Evolutionary conservation across 2,797 vertebrate genomes (phyloP), one percentile per base, ranked within the genome.

Genomic region (Percopsis omiscomaycus): DNA sequence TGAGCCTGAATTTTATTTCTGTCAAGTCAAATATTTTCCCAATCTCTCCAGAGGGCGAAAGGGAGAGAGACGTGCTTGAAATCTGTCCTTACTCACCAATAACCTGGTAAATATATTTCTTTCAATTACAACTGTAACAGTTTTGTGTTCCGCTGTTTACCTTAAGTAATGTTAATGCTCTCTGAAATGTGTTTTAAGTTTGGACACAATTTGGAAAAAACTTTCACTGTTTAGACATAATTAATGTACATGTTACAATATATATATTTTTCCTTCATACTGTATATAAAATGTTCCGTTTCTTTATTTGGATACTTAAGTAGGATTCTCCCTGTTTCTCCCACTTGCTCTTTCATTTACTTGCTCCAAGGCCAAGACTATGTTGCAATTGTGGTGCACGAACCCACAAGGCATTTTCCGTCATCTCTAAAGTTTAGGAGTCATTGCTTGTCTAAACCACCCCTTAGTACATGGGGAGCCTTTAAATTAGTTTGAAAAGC

Each of bases 1-100:
- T 79, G 60, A 80, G 69, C 57, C 66, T 56, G 6, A 55, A 56
- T 80, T 13, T 75, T 78, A n/a, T 80, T 70, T 74, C 69, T 85
- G 59, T 82, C 62, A 46, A 84, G 74, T 79, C 80, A 50, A 83
- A 85, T 83, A 84, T 83, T 87, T 91, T 89, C 84, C 79, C 77
- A 76, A 58, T 28, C 82, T 28, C 82, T 86, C 76, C 75, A 75
- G 80, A 85, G 74, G 74, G 75, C 66, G 75, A 61, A 45, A 55
- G 57, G 64, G 55, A 79, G 63, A 64, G 53, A 59, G 48, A 51
- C 3, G 12, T 65, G 32, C 27, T 71, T 80, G 79, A 76, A 71
- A 55, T 55, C 68, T 29, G 47, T 32, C 30, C 68, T 62, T 69
- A 51, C 70, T 77, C 47, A 66, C n/a, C 4, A 51, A 55, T 1